Evolutionary conservation across 2,888 invertebrate genomes (phyloP).

Genomic region (Lucinisca nassula): DNA sequence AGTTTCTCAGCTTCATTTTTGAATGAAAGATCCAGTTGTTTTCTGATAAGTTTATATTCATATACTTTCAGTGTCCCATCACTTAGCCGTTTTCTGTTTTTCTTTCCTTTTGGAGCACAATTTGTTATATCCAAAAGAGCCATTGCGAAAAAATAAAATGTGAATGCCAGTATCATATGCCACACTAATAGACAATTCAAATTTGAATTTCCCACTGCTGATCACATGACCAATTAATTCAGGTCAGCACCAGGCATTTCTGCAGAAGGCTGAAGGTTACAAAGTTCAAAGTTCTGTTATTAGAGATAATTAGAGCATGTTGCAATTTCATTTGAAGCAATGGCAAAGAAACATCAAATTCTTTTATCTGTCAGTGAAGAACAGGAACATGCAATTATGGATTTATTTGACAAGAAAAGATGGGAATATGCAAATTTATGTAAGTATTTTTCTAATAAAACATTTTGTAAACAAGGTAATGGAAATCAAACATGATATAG

Average conservation of each 20-base stretch:
- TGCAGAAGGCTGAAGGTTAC: background rate
- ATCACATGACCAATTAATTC: background rate
- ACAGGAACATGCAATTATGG: background rate
- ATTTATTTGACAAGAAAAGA: background rate
- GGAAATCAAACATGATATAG: no score
- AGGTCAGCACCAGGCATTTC: background rate
- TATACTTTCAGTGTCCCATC: background rate
- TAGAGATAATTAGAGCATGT: no score
- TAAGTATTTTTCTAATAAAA: background rate
- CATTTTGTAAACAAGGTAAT: no score
- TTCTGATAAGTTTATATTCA: background rate
- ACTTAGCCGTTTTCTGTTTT: slow-evolving; percentile 4
- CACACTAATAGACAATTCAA: background rate
- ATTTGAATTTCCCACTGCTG: background rate
- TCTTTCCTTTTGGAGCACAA: background rate
- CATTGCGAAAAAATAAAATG: background rate
- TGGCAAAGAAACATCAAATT: background rate
- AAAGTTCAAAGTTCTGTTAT: no score
- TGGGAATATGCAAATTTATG: background rate
- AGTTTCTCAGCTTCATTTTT: background rate
- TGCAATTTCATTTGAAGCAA: no score
- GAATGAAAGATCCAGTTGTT: background rate
- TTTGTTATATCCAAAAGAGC: background rate
- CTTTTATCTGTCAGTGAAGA: background rate
- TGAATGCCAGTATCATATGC: background rate